Conservation (phyloP, 2,888 invertebrate species). For the Chymomyza fuscimana region DNA sequence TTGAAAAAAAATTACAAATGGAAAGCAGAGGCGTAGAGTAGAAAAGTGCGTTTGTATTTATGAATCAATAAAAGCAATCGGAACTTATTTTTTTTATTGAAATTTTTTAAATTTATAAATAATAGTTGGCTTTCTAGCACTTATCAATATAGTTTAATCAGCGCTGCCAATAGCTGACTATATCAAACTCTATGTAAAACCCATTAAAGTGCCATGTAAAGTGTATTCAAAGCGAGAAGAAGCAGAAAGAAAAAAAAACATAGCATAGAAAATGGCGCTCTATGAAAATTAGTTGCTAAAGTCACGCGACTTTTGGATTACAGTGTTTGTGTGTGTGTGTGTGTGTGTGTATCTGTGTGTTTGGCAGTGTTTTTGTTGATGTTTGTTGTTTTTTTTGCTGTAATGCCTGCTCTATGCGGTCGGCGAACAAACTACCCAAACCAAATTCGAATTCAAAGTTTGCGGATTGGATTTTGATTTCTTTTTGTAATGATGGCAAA, state of each 20-base stretch:
- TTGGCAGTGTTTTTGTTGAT: too few relatives aligned
- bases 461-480: background rate
- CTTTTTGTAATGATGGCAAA: slow-evolving; percentile 6
- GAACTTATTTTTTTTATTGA: too few relatives aligned
- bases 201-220: background rate
- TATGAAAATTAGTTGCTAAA: slow-evolving; percentile 6
- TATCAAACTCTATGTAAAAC: too few relatives aligned
- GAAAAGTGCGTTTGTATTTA: too few relatives aligned
- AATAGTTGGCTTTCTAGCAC: too few relatives aligned
- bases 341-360: background rate
- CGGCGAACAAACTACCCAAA: background rate
- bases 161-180: too few relatives aligned
- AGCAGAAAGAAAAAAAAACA: background rate
- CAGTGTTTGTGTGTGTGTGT: background rate
- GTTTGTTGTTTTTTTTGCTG: background rate
- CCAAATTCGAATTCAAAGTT: background rate
- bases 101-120: too few relatives aligned
- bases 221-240: background rate
- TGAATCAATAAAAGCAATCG: too few relatives aligned
- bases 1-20: too few relatives aligned
- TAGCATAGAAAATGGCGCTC: slow-evolving; percentile 9
- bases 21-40: too few relatives aligned
- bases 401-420: background rate
- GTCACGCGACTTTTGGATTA: slow-evolving; percentile 21
- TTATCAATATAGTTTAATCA: too few relatives aligned